These are phyloP conservation scores for Notoglanidium macrostoma DNA, from an alignment of 2,797 vertebrate genomes.

Conservation along the genomic window DNA sequence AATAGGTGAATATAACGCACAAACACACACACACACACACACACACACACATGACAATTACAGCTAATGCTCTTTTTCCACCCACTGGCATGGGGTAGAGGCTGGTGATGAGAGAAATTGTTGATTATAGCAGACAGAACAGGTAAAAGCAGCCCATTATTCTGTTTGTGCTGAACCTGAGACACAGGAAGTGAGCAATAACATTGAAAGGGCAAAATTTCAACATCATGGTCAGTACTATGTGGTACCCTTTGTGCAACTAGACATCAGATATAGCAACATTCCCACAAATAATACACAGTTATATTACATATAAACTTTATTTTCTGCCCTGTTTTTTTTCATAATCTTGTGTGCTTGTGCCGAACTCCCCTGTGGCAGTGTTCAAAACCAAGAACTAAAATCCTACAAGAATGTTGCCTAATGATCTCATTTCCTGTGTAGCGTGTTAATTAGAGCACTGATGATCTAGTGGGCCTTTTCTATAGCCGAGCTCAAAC, in stretches of 20 bases:
- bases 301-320: neutral
- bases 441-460: constrained; percentile 68
- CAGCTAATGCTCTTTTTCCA: constrained; percentile 29
- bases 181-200: constrained; percentile 26
- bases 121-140: constrained; percentile 31
- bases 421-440: constrained; percentile 68
- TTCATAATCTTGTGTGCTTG: constrained; percentile 57
- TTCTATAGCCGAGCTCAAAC: constrained; percentile 59
- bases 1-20: neutral
- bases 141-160: constrained; percentile 41
- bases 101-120: constrained; percentile 26
- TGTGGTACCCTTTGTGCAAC: neutral
- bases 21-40: constrained; percentile 12
- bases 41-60: constrained; percentile 32
- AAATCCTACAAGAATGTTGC: constrained; percentile 49
- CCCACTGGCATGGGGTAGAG: constrained; percentile 6
- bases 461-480: constrained; percentile 65
- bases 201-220: constrained; percentile 29
- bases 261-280: neutral
- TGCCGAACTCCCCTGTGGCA: constrained; percentile 62
- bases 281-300: neutral
- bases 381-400: constrained; percentile 25
- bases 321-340: constrained; percentile 35
- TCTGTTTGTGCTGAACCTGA: constrained; percentile 31
- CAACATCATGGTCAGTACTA: constrained; percentile 12